Base-by-base conservation (phyloP, 1,140 invertebrate species). In the Venturia canescens region DNA sequence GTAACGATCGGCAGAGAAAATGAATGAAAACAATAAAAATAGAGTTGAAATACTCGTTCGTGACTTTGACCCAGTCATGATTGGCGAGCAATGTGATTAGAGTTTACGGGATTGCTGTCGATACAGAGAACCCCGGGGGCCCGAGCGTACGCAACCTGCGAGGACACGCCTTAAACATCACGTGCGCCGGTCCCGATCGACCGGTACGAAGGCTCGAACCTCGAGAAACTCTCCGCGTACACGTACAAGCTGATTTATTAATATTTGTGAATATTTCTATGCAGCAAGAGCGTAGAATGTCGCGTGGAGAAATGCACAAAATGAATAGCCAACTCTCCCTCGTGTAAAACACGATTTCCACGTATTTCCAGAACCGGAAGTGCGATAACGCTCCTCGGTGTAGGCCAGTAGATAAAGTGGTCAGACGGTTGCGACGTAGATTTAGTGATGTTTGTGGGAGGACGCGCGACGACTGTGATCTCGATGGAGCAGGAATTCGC, bases 31-130 rank as follows among this genome's bases (percentile, higher is more conserved):
- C 21, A 57, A 57, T 5, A n/a, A 23, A 57, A 57, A 18, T 57
- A 1, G 53, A 44, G 38, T 44, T 44, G 38, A 44, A 44, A 44
- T 44, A 44, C 38, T 72, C 71, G 71, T 57, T 74, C 71, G 71
- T 74, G 71, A 74, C 71, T 57, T 74, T 74, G 71, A 74, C 71
- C 71, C 71, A 74, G 71, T 74, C 29, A 74, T 31, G 44, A 57
- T 74, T 74, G 38, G 48, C 71, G 71, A 26, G 71, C 23, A 48
- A 66, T 66, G 53, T 26, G 71, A 74, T 74, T 57, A 74, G 13
- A n/a, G 60, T 27, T 66, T 57, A 74, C 70, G 70, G 70, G 70
- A 72, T 72, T 15, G 70, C 70, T 50, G 70, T 44, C n/a, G 34
- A 38, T 44, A 44, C 23, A 44, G 34, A 48, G 21, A n/a, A n/a